Evolutionary conservation across 2,113 vertebrate genomes (phyloP).

Genomic region (Callorhinus ursinus): DNA sequence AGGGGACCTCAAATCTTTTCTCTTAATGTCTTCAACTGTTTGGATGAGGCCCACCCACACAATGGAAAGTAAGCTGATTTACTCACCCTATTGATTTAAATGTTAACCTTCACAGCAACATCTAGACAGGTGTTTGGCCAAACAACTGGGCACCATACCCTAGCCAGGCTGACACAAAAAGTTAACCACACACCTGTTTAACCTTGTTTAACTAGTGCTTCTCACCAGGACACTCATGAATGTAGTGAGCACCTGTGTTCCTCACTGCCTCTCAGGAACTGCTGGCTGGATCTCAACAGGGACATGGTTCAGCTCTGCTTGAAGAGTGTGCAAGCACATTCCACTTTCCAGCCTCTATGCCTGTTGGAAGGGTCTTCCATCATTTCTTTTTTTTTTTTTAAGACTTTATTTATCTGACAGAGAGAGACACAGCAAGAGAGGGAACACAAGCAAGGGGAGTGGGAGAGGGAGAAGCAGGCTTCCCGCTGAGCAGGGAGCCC

Average conservation of each 20-base stretch:
- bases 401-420: no score
- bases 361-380: neutral
- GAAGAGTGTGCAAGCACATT: neutral
- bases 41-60: neutral
- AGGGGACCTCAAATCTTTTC: neutral
- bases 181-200: neutral
- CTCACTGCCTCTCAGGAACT: neutral
- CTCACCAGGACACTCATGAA: neutral
- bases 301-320: neutral
- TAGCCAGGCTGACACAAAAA: neutral
- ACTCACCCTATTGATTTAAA: neutral
- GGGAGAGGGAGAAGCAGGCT: no score
- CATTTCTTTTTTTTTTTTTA: neutral
- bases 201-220: neutral
- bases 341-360: neutral
- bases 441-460: no score
- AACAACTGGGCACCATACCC: neutral
- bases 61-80: neutral
- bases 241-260: neutral
- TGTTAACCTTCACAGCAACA: neutral
- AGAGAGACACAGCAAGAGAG: no score
- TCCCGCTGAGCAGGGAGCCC: no score
- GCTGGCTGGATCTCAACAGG: neutral
- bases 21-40: neutral
- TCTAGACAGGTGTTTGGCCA: neutral